phyloP scores from a whole-genome alignment of 2,888 invertebrate genomes.

The Timema cristinae region DNA sequence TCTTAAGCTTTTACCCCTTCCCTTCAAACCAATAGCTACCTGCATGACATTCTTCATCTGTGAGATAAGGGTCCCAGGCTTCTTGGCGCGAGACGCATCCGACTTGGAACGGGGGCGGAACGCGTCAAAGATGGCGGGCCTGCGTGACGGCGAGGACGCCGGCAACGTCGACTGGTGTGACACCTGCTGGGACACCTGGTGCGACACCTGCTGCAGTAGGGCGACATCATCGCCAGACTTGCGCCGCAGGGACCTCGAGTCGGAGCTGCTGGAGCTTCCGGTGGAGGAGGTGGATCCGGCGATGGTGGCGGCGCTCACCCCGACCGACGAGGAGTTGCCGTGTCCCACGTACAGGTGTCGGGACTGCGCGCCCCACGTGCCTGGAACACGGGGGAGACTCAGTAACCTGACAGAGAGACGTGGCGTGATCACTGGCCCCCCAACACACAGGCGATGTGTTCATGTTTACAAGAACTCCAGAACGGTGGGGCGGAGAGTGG shows the following conservation, averaged over 20 bases:
- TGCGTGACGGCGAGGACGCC: slow-evolving; percentile 54
- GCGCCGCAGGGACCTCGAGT: slow-evolving; percentile 41
- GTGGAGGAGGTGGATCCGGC: slow-evolving; percentile 19
- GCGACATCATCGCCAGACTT: slow-evolving; percentile 43
- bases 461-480: no score
- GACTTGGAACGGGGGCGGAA: slow-evolving; percentile 74
- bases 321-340: slow-evolving; percentile 16
- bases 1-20: no score
- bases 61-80: slow-evolving; percentile 64
- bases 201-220: slow-evolving; percentile 39
- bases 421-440: no score
- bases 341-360: slow-evolving; percentile 27
- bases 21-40: slow-evolving; percentile 46
- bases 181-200: not conserved
- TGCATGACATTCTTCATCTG: slow-evolving; percentile 82
- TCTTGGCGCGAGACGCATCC: slow-evolving; percentile 58
- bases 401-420: no score
- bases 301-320: slow-evolving; percentile 18
- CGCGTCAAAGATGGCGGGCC: slow-evolving; percentile 74
- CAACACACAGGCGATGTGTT: no score
- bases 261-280: slow-evolving; percentile 43
- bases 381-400: slow-evolving; percentile 22
- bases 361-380: slow-evolving; percentile 34
- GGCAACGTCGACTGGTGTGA: slow-evolving; percentile 6
- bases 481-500: no score